Evolutionary conservation across 2,888 invertebrate species (phyloP).

Genomic region (Drosophila robusta): DNA sequence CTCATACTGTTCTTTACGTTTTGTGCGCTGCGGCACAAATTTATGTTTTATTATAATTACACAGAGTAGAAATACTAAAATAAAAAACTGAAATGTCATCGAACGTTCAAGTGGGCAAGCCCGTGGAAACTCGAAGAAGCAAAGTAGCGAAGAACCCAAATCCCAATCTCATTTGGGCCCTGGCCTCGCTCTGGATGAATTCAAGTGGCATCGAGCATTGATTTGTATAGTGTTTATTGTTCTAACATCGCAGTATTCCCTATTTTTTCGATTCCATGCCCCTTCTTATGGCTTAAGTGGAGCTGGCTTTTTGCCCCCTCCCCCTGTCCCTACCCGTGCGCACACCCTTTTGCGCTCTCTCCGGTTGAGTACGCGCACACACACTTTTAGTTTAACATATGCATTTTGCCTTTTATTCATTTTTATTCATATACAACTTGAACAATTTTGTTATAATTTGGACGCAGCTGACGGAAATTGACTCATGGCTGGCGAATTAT

Average conservation of each 20-base stretch:
- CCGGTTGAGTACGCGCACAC: conserved; percentile 33
- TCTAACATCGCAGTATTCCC: conserved; percentile 60
- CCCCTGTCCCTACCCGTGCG: background rate
- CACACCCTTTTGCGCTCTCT: conserved; percentile 10
- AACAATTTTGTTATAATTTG: conserved; percentile 62
- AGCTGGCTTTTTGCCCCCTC: conserved; percentile 7
- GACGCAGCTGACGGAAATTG: conserved; percentile 74
- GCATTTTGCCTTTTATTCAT: conserved; percentile 45
- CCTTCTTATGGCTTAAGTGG: conserved; percentile 43
- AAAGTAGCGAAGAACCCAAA: conserved; percentile 17
- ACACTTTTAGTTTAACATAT: conserved; percentile 36
- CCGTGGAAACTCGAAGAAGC: conserved; percentile 17
- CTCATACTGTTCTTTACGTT: conserved; percentile 9
- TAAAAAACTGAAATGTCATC: conserved; percentile 82
- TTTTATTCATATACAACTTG: conserved; percentile 21
- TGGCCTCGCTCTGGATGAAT: conserved; percentile 29
- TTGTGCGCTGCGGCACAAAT: conserved; percentile 56
- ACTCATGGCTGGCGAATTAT: conserved; percentile 77
- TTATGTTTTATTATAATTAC: conserved; percentile 80
- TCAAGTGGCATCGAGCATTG: conserved; percentile 64
- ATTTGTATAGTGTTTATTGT: conserved; percentile 77
- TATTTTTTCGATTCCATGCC: conserved; percentile 20
- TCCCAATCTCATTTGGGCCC: conserved; percentile 11
- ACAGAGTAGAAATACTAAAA: conserved; percentile 44
- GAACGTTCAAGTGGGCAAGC: conserved; percentile 77